Base-by-base conservation (phyloP, 2,888 invertebrate genomes). In the Spatulosminthurus flaviceps region DNA sequence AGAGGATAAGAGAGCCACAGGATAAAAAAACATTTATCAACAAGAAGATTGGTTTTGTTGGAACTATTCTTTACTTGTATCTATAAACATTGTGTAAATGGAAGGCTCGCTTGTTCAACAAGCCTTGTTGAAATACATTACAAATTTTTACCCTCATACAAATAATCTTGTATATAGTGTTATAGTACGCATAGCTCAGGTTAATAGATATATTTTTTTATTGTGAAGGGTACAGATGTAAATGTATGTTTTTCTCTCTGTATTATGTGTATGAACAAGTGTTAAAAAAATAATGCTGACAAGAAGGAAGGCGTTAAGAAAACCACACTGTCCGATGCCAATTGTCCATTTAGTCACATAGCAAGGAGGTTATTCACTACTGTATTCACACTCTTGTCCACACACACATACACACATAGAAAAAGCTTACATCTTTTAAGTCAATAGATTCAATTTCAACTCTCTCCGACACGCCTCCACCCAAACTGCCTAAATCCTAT, bases 311-410 rank as follows among this genome's bases (percentile, higher is more conserved):
- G 51, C 51, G 51, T 67, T 28, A 61, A 64, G 41, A 64, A 75
- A 75, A 75, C 75, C 75, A 75, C 75, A 22, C 41, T 75, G 64
- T 64, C 64, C 60, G 75, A 60, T 73, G 73, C 73, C 73, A 73
- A 73, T 73, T 73, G 73, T 73, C 72, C 42, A 72, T 51, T 74
- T 51, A 22, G 24, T 61, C 61, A 43, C 34, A 24, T 22, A 60
- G 51, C 22, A 75, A 64, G n/a, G n/a, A n/a, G 41, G 22, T 75
- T 61, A 21, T 75, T 66, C 64, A 29, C 74, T 43, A 34, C 41
- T 70, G 9, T 34, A 67, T 41, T 70, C 24, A 43, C 24, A 42
- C 22, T 51, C 60, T n/a, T 24, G 22, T 42, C 5, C n/a, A 51
- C 22, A n/a, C n/a, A n/a, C n/a, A n/a, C n/a, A n/a, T n/a, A n/a